These are phyloP conservation scores for Aplochiton taeniatus DNA, from an alignment of 2,797 vertebrate genomes.

Conservation along the genomic window DNA sequence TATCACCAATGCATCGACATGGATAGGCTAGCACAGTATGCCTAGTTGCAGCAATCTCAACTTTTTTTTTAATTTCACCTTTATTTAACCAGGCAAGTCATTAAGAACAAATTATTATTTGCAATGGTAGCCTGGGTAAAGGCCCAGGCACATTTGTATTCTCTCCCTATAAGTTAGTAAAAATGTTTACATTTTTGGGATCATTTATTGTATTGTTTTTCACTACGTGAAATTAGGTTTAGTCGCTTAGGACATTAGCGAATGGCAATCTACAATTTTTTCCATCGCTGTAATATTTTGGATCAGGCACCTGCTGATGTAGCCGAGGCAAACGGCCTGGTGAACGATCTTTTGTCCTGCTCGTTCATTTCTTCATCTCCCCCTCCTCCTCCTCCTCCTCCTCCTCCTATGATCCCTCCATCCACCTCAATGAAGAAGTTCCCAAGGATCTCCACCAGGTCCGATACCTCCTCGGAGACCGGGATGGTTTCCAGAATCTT, in stretches of 20 bases:
- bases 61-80: too few relatives aligned
- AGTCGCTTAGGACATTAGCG: too few relatives aligned
- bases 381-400: conserved; percentile 42
- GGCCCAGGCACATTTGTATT: too few relatives aligned
- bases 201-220: too few relatives aligned
- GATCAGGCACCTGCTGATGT: conserved; percentile 42
- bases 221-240: too few relatives aligned
- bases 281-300: neutral
- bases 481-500: conserved; percentile 96
- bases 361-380: conserved; percentile 43
- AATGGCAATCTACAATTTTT: neutral
- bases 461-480: conserved; percentile 90
- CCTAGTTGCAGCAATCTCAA: too few relatives aligned
- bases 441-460: conserved; percentile 87
- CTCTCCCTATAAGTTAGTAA: too few relatives aligned
- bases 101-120: too few relatives aligned
- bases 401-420: conserved; percentile 58
- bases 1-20: too few relatives aligned
- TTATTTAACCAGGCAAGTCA: neutral
- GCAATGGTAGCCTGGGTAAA: too few relatives aligned
- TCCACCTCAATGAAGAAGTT: conserved; percentile 91
- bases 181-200: too few relatives aligned
- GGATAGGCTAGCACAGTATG: too few relatives aligned
- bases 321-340: conserved; percentile 53
- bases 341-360: conserved; percentile 53